These are phyloP conservation scores for Eciton burchellii DNA, from an alignment of 1,140 invertebrate genomes.

Conservation along the genomic window DNA sequence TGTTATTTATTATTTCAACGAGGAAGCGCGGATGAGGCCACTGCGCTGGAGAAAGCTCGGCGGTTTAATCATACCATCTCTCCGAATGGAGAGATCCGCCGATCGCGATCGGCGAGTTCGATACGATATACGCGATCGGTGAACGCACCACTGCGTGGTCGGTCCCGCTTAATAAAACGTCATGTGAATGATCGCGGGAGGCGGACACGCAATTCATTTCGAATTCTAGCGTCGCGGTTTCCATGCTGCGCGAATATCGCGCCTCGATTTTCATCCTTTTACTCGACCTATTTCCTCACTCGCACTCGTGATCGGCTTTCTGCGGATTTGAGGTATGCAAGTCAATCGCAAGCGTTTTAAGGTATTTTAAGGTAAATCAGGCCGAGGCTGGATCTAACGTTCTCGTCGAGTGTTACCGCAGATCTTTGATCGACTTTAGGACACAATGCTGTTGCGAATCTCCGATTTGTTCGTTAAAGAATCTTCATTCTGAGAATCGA, in stretches of 20 bases:
- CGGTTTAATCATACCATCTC: not conserved
- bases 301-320: conserved; percentile 8
- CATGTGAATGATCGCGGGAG: conserved; percentile 66
- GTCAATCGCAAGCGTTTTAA: not conserved
- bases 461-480: too few relatives aligned
- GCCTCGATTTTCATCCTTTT: conserved; percentile 51
- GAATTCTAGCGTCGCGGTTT: conserved; percentile 58
- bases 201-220: conserved; percentile 67
- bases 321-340: conserved; percentile 17
- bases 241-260: conserved; percentile 21
- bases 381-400: not conserved
- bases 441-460: not conserved
- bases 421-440: not conserved
- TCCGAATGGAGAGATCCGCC: not conserved
- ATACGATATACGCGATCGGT: conserved; percentile 59
- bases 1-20: not conserved
- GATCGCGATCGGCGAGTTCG: conserved; percentile 14
- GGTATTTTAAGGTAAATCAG: not conserved
- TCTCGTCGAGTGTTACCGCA: not conserved
- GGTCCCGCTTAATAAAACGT: conserved; percentile 62
- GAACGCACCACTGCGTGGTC: conserved; percentile 26
- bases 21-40: too few relatives aligned
- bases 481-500: too few relatives aligned
- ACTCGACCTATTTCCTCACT: conserved; percentile 4
- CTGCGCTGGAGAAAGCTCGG: not conserved